Base-by-base conservation (phyloP, 2,797 vertebrate genomes). In the Urophycis tenuis region DNA sequence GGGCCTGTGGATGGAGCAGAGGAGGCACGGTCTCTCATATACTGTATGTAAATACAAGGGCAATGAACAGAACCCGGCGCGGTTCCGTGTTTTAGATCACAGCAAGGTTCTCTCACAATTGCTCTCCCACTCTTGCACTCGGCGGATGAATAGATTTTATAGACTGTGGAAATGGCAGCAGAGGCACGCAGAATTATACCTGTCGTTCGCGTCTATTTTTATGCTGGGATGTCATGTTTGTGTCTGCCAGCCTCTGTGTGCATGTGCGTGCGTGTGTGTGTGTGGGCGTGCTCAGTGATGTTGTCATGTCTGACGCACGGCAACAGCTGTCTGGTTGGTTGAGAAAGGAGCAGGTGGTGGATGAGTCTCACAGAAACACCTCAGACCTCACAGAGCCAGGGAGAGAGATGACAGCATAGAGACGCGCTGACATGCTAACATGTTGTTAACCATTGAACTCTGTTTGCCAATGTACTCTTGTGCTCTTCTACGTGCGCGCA, bases 111-210 rank as follows among this genome's bases (percentile, higher is more conserved):
- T 6, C 17, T n/a, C 53, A n/a, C 22, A 60, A 25, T 60, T 53
- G 45, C 53, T 25, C 5, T 60, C 53, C n/a, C 53, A 6, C 53
- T 25, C 5, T 60, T n/a, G 7, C 53, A 6, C 53, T 60, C 73
- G 70, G 75, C 74, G 75, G 71, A 78, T 75, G 49, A 67, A 53
- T 53, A 15, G 19, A 12, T 81, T 77, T 79, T 75, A 83, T 64
- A 79, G 82, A 8, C 71, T 72, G 77, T 25, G 53, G 25, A 60
- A 60, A 60, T 60, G 22, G 19, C 19, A 53, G 19, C 45, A 19
- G 45, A 53, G 17, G 45, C 45, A 22, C 17, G 83, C 80, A 85
- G 71, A 87, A 85, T 83, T 89, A 88, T 83, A 87, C 74, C 83
- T 32, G 85, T 81, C 87, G 86, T 71, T 89, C 88, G 82, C 45